Conservation (phyloP, 2,888 invertebrate genomes). For the Drosophila aldrichi region DNA sequence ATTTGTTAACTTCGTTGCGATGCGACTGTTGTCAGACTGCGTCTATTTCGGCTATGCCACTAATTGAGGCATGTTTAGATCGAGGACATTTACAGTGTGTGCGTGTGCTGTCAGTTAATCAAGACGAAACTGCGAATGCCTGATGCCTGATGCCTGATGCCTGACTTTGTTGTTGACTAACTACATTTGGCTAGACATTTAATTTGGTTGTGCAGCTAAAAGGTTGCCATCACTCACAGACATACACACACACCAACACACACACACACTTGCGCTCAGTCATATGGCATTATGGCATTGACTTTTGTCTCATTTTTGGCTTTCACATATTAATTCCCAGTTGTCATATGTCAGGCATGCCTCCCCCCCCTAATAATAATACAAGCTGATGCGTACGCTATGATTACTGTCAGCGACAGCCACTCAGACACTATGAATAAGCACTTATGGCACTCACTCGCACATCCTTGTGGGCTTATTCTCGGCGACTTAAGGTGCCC, state of each 20-base stretch:
- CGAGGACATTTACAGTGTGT: conserved; percentile 16
- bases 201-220: conserved; percentile 70
- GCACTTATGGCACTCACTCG: conserved; percentile 44
- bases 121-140: conserved; percentile 39
- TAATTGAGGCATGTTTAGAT: conserved; percentile 51
- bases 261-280: not conserved
- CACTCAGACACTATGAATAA: conserved; percentile 67
- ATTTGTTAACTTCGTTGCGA: conserved; percentile 51
- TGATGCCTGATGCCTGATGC: not conserved
- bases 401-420: conserved; percentile 77
- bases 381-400: conserved; percentile 73
- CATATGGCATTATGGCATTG: conserved; percentile 56
- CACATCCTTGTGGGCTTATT: conserved; percentile 60
- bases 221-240: conserved; percentile 74
- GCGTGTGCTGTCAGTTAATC: conserved; percentile 43
- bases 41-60: conserved; percentile 4
- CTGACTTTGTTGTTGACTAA: conserved; percentile 31
- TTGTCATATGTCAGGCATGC: conserved; percentile 74
- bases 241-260: conserved; percentile 16
- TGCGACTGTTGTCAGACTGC: conserved; percentile 5
- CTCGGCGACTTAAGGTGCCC: conserved; percentile 69
- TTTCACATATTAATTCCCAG: conserved; percentile 67
- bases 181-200: conserved; percentile 68
- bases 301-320: conserved; percentile 55
- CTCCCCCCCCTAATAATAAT: conserved; percentile 73